A percentile compares a stretch with the other conserved stretches of the same genome.
Evolutionary conservation across 2,888 invertebrate genomes (phyloP).

Genomic region (Cistogaster globosa): DNA sequence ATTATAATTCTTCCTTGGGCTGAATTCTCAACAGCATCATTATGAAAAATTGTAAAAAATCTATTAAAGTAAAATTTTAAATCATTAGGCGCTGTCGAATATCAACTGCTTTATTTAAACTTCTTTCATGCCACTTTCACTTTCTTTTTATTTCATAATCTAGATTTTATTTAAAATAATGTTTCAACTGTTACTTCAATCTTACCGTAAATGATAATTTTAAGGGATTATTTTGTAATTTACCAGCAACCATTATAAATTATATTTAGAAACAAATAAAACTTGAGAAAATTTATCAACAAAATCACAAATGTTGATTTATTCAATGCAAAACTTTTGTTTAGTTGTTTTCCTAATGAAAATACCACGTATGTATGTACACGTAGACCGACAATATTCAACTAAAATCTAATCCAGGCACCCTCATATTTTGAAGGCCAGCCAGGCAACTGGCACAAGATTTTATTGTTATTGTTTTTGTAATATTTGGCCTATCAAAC

Average conservation of each 20-base stretch:
- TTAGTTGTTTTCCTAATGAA: neutral
- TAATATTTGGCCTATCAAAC: conserved; percentile 4
- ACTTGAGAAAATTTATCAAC: neutral
- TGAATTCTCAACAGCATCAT: too few species aligned
- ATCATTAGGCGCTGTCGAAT: too few species aligned
- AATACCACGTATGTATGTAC: conserved; percentile 68
- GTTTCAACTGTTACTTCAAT: neutral
- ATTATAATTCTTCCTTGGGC: too few species aligned
- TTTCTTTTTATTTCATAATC: neutral
- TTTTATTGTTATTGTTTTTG: neutral
- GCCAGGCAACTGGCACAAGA: conserved; percentile 21
- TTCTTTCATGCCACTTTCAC: neutral
- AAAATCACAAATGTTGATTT: neutral
- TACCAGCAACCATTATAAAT: conserved; percentile 77
- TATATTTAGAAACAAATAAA: neutral
- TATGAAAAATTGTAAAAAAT: too few species aligned
- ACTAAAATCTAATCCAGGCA: conserved; percentile 72
- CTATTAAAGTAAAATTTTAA: too few species aligned
- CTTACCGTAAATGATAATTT: conserved; percentile 79
- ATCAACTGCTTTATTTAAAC: too few species aligned
- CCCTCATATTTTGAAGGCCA: conserved; percentile 58
- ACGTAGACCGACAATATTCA: conserved; percentile 76
- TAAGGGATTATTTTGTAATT: conserved; percentile 75
- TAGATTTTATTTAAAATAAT: neutral
- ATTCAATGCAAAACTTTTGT: neutral